These are phyloP conservation scores for Brachionus sp. DNA, from an alignment of 1,140 invertebrate species.

Conservation along the genomic window DNA sequence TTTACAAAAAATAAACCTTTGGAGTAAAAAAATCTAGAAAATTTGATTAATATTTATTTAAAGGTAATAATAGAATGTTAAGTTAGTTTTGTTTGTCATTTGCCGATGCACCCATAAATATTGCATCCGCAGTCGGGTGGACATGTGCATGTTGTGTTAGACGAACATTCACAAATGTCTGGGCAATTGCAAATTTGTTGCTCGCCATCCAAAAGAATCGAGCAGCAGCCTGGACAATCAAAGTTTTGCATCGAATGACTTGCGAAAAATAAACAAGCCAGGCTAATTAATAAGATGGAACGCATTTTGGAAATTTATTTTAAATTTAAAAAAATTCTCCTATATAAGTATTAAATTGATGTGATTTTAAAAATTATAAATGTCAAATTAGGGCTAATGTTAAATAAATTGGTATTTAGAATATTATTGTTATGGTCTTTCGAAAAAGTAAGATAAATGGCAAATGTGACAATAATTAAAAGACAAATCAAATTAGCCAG, in stretches of 20 bases:
- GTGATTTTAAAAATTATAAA: background rate
- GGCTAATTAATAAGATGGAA: background rate
- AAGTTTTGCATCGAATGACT: background rate
- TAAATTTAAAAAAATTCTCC: background rate
- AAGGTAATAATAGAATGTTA: background rate
- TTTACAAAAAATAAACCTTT: background rate
- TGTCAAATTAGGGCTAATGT: background rate
- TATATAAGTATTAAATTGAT: background rate
- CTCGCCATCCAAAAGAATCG: background rate
- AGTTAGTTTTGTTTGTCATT: background rate
- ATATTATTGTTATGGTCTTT: no score
- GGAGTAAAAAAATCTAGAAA: background rate
- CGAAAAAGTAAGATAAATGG: no score
- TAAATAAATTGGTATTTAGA: background rate
- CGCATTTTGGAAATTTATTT: background rate
- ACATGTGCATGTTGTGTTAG: background rate
- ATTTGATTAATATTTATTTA: background rate
- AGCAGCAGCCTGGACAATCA: conserved; percentile 11
- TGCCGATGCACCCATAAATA: background rate
- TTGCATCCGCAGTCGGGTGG: background rate
- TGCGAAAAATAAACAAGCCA: background rate
- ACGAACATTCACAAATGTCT: background rate
- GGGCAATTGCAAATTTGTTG: background rate
- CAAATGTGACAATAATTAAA: no score
- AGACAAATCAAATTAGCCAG: no score